These are phyloP conservation scores for Noturus placidus DNA, from an alignment of 2,113 vertebrate genomes.

Conservation along the genomic window DNA sequence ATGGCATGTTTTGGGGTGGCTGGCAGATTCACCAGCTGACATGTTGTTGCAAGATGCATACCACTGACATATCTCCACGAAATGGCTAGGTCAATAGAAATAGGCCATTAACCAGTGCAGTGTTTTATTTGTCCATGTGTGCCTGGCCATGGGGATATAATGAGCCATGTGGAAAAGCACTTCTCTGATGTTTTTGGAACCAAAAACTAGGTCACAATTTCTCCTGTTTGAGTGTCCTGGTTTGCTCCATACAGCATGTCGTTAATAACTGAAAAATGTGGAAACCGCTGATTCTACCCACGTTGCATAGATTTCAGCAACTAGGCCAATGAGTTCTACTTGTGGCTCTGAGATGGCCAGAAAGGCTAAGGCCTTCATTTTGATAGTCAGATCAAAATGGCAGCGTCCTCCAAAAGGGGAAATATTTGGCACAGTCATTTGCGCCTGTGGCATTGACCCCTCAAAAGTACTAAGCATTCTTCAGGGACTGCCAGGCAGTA, in stretches of 20 bases:
- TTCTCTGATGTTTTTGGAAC: not conserved
- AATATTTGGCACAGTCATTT: not conserved
- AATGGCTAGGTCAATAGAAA: not conserved
- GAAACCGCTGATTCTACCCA: slow-evolving; percentile 6
- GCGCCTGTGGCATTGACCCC: not conserved
- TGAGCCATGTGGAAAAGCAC: not conserved
- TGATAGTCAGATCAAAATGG: not conserved
- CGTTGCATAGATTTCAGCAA: not conserved
- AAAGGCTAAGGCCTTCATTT: not conserved
- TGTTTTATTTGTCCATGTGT: not conserved
- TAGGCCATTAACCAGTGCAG: not conserved
- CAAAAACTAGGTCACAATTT: not conserved
- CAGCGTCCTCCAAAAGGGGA: not conserved
- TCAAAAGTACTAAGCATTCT: not conserved
- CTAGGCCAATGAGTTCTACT: slow-evolving; percentile 7
- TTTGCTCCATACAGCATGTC: not conserved
- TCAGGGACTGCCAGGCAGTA: not conserved
- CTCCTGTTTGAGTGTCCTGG: not conserved
- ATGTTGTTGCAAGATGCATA: slow-evolving; percentile 9
- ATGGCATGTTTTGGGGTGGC: not conserved
- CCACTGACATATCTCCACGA: not conserved
- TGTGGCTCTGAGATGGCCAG: not conserved
- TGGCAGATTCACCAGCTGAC: not conserved
- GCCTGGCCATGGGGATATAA: not conserved
- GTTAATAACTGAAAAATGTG: slow-evolving; percentile 15